Conservation (phyloP, 2,888 invertebrate genomes). For the Nemotelus nigrinus region DNA sequence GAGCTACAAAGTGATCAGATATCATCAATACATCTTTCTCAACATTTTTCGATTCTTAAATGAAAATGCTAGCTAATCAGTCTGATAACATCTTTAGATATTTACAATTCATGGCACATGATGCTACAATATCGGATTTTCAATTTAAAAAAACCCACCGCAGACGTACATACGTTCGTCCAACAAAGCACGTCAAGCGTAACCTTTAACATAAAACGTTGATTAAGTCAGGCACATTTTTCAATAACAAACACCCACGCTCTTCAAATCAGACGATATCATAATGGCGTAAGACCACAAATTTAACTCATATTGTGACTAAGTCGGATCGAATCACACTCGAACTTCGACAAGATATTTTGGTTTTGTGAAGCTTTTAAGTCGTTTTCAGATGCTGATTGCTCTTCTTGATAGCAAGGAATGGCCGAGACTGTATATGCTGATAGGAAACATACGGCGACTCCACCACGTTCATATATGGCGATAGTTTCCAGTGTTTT, state of each 20-base stretch:
- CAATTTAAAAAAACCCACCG: constrained; percentile 11
- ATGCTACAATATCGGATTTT: constrained; percentile 6
- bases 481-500: not conserved
- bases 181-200: constrained; percentile 12
- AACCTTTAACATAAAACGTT: constrained; percentile 42
- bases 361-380: no score
- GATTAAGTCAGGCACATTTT: constrained; percentile 33
- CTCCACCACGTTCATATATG: not conserved
- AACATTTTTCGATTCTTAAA: no score
- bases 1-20: no score
- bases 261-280: constrained; percentile 33
- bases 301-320: constrained; percentile 40
- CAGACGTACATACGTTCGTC: constrained; percentile 1
- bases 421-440: no score
- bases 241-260: constrained; percentile 42
- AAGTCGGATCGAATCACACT: not conserved
- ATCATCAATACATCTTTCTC: no score
- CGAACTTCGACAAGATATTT: no score
- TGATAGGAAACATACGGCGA: not conserved
- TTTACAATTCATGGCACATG: not conserved
- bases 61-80: no score
- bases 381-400: no score
- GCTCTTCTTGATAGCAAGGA: no score
- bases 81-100: no score
- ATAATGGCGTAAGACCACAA: constrained; percentile 36